A percentile compares a stretch with the other conserved stretches of the same genome.
These are phyloP conservation scores for Ceramica pisi DNA, from an alignment of 2,888 invertebrate genomes.

Conservation along the genomic window DNA sequence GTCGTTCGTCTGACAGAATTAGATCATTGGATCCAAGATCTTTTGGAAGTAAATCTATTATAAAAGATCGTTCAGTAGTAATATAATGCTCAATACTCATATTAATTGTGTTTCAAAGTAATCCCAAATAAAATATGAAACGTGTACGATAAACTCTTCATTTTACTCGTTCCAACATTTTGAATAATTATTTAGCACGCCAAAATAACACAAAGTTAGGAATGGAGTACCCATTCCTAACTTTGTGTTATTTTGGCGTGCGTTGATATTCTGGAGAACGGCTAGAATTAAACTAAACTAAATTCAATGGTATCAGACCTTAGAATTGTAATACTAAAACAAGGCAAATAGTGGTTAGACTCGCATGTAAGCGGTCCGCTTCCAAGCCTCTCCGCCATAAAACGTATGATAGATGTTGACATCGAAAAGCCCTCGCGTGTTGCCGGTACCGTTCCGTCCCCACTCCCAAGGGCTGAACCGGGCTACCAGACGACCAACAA, in stretches of 20 bases:
- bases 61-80: neutral
- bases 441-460: slow-evolving; percentile 85
- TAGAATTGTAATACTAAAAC: slow-evolving; percentile 67
- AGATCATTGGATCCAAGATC: slow-evolving; percentile 10
- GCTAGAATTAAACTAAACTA: slow-evolving; percentile 33
- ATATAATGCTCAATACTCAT: neutral
- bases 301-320: slow-evolving; percentile 44
- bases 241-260: slow-evolving; percentile 1
- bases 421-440: slow-evolving; percentile 88
- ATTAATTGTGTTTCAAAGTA: slow-evolving; percentile 1
- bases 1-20: slow-evolving; percentile 53
- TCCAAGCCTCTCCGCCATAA: slow-evolving; percentile 85
- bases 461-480: slow-evolving; percentile 85
- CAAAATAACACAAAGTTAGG: too few relatives aligned
- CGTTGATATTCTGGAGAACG: neutral
- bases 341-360: slow-evolving; percentile 74
- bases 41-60: neutral
- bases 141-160: neutral
- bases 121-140: neutral
- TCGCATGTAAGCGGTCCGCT: slow-evolving; percentile 86
- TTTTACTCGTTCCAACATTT: neutral
- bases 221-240: slow-evolving; percentile 2
- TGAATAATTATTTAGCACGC: too few relatives aligned
- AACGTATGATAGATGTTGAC: slow-evolving; percentile 88
- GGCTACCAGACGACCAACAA: slow-evolving; percentile 73